These are phyloP conservation scores for Acromyrmex heyeri DNA, from an alignment of 1,140 invertebrate species.

Conservation along the genomic window DNA sequence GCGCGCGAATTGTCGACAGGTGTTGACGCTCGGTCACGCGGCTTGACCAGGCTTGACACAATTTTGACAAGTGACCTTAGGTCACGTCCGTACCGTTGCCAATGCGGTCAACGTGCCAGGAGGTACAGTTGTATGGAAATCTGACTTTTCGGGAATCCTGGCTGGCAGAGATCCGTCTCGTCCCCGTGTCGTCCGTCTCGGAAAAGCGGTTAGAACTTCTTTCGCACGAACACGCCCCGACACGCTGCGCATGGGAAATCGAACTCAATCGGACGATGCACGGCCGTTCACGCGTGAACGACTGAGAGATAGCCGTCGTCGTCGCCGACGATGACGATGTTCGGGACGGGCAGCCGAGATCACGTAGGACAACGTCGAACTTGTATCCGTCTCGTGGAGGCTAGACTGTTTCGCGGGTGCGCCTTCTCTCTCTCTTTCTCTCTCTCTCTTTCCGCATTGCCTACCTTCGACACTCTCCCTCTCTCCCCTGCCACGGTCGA, in stretches of 20 bases:
- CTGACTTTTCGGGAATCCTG: not conserved
- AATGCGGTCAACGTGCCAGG: not conserved
- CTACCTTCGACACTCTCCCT: not conserved
- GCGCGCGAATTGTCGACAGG: constrained; percentile 18
- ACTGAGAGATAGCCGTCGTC: not conserved
- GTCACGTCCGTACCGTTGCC: constrained; percentile 34
- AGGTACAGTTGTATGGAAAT: constrained; percentile 11
- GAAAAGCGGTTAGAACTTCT: constrained; percentile 23
- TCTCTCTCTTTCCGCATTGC: not conserved
- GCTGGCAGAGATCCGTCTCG: too few species aligned
- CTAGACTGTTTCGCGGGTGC: not conserved
- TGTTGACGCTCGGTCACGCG: constrained; percentile 63
- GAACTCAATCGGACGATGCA: not conserved
- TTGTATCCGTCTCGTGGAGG: not conserved
- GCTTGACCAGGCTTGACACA: constrained; percentile 76
- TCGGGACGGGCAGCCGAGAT: not conserved
- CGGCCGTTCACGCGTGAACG: constrained; percentile 15
- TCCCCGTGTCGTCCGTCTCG: too few species aligned
- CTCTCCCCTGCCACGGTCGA: not conserved
- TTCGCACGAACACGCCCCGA: constrained; percentile 38
- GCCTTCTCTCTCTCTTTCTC: not conserved
- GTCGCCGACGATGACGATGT: not conserved
- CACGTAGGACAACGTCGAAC: not conserved
- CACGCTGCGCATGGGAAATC: constrained; percentile 28
- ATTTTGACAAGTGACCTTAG: constrained; percentile 76